phyloP scores from a whole-genome alignment of 2,113 vertebrate genomes.

The Semnornis frantzii region DNA sequence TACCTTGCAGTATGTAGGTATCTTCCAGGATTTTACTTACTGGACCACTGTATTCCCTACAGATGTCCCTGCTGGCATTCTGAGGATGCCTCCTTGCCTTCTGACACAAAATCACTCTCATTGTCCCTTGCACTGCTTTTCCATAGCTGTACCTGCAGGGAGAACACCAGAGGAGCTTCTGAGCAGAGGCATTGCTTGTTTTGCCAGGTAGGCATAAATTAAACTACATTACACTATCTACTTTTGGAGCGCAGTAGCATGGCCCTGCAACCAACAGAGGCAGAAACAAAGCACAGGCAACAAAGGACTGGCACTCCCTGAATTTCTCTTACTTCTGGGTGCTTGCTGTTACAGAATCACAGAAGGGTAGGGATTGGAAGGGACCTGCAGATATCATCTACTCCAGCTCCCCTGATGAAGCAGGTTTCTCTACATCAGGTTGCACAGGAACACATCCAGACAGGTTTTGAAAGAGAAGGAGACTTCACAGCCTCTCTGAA shows the following conservation, averaged over 20 bases:
- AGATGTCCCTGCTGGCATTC: not conserved
- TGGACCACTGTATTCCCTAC: not conserved
- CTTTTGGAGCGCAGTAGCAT: no score
- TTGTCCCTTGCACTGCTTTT: constrained; percentile 27
- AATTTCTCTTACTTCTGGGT: not conserved
- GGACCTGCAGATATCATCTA: no score
- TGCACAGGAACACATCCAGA: no score
- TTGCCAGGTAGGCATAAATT: no score
- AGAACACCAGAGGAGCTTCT: not conserved
- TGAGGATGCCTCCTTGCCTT: not conserved
- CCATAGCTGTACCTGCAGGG: constrained; percentile 67
- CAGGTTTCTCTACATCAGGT: no score
- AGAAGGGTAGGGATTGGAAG: no score
- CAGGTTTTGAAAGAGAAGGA: no score
- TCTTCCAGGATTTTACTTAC: constrained; percentile 41
- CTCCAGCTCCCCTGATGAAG: no score
- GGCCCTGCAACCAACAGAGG: not conserved
- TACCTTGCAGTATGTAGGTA: no score
- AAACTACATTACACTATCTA: no score
- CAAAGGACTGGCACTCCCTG: not conserved
- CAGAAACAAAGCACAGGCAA: not conserved
- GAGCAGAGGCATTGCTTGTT: no score
- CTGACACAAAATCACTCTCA: constrained; percentile 36
- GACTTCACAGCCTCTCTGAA: no score
- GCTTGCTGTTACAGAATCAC: not conserved